Conservation (phyloP, 2,113 vertebrate species). For the Aleadryas rufinucha region DNA sequence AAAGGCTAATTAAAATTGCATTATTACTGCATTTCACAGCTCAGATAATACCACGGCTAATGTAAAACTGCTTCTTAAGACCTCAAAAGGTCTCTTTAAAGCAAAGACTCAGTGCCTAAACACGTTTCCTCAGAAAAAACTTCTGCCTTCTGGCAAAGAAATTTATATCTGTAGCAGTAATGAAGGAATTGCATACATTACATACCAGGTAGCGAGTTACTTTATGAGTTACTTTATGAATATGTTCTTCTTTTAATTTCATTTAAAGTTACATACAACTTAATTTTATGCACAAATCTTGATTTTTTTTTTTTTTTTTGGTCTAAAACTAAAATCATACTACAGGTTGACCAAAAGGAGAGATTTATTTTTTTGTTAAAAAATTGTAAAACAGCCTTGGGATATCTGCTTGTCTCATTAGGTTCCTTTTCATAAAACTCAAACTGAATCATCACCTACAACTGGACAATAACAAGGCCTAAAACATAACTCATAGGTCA, state of each 20-base stretch:
- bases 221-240: background rate
- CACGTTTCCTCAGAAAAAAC: background rate
- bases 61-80: background rate
- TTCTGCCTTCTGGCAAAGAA: conserved; percentile 1
- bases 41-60: background rate
- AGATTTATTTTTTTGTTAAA: background rate
- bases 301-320: background rate
- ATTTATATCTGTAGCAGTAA: background rate
- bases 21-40: conserved; percentile 40
- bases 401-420: background rate
- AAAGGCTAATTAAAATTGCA: conserved; percentile 14
- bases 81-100: background rate
- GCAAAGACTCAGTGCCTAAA: background rate
- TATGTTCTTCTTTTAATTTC: background rate
- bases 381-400: background rate
- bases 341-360: background rate
- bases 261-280: background rate
- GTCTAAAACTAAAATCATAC: background rate
- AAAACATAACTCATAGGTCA: background rate
- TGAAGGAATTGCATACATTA: background rate
- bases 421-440: background rate
- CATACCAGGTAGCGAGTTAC: background rate
- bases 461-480: background rate
- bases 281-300: background rate
- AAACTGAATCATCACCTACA: background rate